These are phyloP conservation scores for Alouatta palliata DNA, from an alignment of 2,113 vertebrate species.

Conservation along the genomic window DNA sequence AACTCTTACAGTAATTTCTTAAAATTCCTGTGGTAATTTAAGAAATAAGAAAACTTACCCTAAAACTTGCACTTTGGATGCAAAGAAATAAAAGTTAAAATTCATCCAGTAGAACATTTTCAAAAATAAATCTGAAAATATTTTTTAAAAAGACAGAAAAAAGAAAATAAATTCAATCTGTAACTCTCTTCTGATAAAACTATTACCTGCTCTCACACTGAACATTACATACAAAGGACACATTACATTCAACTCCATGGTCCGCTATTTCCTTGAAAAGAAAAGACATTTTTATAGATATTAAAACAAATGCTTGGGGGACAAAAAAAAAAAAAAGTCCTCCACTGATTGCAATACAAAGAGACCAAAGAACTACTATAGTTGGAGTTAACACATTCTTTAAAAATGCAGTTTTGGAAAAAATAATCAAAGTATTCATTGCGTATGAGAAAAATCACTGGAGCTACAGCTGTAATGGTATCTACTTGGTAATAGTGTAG, in stretches of 20 bases:
- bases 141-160: background rate
- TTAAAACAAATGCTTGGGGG: background rate
- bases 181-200: background rate
- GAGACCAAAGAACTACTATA: background rate
- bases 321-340: too few species aligned
- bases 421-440: background rate
- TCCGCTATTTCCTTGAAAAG: background rate
- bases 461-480: background rate
- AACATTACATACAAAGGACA: conserved; percentile 1
- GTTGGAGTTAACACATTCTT: background rate
- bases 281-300: background rate
- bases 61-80: background rate
- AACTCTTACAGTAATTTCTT: background rate
- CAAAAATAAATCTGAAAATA: conserved; percentile 4
- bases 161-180: background rate
- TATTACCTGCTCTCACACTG: background rate
- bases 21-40: background rate
- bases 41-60: background rate
- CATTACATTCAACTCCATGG: background rate
- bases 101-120: background rate
- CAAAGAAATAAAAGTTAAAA: background rate
- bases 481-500: background rate
- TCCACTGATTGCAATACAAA: background rate
- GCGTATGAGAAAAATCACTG: background rate
- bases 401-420: background rate